A percentile compares a stretch with the other conserved stretches of the same genome.
These are phyloP conservation scores for Microhierax caerulescens DNA, from an alignment of 2,797 vertebrate species.

Conservation along the genomic window DNA sequence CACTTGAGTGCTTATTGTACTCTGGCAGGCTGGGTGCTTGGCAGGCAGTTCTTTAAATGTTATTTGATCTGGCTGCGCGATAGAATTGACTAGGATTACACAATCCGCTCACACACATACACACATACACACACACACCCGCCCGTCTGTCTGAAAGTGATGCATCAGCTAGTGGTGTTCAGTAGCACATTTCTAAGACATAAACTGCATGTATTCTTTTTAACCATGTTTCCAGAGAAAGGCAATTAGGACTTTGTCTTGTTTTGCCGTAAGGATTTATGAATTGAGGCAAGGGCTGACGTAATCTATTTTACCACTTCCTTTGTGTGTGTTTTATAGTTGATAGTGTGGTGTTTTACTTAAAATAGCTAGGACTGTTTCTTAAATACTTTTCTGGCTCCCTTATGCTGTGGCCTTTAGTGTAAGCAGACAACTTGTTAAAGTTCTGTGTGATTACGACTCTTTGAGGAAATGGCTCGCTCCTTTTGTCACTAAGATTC, in stretches of 20 bases:
- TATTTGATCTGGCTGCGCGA: conserved; percentile 85
- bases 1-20: conserved; percentile 72
- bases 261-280: conserved; percentile 76
- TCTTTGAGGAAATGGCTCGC: background rate
- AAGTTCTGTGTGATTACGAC: background rate
- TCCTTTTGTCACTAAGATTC: conserved; percentile 42
- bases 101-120: no score
- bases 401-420: background rate
- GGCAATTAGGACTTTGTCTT: conserved; percentile 58
- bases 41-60: conserved; percentile 81
- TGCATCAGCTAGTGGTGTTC: conserved; percentile 57
- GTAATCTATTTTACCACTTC: conserved; percentile 80
- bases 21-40: conserved; percentile 80
- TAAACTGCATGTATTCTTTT: conserved; percentile 40
- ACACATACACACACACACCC: no score
- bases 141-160: conserved; percentile 46
- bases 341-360: conserved; percentile 49
- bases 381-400: background rate
- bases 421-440: background rate
- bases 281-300: conserved; percentile 80
- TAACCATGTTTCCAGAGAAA: conserved; percentile 57
- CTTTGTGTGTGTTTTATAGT: conserved; percentile 75
- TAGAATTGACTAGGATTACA: conserved; percentile 80
- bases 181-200: conserved; percentile 57
- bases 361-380: conserved; percentile 13